These are phyloP conservation scores for Sprattus sprattus DNA, from an alignment of 2,113 vertebrate species.

Conservation along the genomic window DNA sequence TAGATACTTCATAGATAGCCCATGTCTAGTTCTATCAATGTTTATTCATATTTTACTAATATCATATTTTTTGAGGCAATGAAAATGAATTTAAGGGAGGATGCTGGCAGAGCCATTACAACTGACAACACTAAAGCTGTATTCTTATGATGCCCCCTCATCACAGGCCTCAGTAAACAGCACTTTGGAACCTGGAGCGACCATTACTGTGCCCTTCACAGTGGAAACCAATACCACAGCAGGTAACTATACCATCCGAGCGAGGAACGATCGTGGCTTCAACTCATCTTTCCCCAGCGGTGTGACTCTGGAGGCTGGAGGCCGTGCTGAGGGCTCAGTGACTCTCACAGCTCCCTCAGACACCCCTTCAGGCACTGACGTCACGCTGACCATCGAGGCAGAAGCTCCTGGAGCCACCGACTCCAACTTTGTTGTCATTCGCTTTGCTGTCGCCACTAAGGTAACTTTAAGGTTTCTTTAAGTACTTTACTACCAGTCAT, in stretches of 20 bases:
- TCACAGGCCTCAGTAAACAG: too few relatives aligned
- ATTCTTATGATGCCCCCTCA: too few relatives aligned
- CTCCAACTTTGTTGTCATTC: constrained; percentile 54
- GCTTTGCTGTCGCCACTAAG: constrained; percentile 40
- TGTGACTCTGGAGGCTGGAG: constrained; percentile 42
- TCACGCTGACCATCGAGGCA: too few relatives aligned
- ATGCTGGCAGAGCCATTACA: too few relatives aligned
- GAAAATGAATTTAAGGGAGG: too few relatives aligned
- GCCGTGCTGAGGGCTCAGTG: constrained; percentile 38
- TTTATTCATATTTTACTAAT: too few relatives aligned
- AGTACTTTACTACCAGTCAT: not conserved
- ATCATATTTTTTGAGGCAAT: too few relatives aligned
- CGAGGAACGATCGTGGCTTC: constrained; percentile 50
- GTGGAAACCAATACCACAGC: constrained; percentile 32
- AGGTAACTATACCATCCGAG: constrained; percentile 55
- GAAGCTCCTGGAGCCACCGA: too few relatives aligned
- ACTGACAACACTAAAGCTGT: not conserved
- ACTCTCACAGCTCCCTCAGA: too few relatives aligned
- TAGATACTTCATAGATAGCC: too few relatives aligned
- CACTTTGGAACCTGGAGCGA: constrained; percentile 48
- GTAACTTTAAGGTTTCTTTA: not conserved
- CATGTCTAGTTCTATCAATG: too few relatives aligned
- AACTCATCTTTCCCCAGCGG: constrained; percentile 34
- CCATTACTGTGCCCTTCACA: constrained; percentile 53
- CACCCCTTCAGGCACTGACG: too few relatives aligned